These are phyloP conservation scores for Folsomia candida DNA, from an alignment of 2,888 invertebrate species.

Conservation along the genomic window DNA sequence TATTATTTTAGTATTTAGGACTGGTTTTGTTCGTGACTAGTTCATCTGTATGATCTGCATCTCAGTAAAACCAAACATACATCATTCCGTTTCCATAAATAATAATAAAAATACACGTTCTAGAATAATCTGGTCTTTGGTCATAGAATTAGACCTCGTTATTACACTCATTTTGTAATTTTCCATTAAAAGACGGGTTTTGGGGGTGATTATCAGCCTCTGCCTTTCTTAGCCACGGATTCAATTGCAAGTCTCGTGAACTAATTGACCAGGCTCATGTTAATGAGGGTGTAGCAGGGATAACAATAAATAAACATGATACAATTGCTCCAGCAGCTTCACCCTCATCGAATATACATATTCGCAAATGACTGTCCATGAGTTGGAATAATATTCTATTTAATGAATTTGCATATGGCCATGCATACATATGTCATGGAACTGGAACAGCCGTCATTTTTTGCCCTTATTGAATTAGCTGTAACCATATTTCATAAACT, in stretches of 20 bases:
- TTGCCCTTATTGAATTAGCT: too few relatives aligned
- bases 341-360: too few relatives aligned
- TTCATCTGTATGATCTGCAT: background rate
- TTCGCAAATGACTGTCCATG: too few relatives aligned
- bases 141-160: background rate
- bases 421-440: too few relatives aligned
- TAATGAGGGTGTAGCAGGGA: background rate
- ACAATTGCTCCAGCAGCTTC: background rate
- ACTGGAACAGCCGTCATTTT: too few relatives aligned
- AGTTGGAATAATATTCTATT: too few relatives aligned
- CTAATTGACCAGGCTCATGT: background rate
- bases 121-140: background rate
- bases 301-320: background rate
- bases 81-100: background rate
- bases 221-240: too few relatives aligned
- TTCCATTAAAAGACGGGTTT: background rate
- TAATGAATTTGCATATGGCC: too few relatives aligned
- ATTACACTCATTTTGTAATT: background rate
- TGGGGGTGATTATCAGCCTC: too few relatives aligned
- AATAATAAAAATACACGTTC: background rate
- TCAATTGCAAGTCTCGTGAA: too few relatives aligned
- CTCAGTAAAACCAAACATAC: background rate
- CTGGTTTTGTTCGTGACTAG: background rate
- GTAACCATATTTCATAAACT: too few relatives aligned
- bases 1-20: background rate